Evolutionary conservation across 2,797 vertebrate genomes (phyloP).

Genomic region (Poecilia wingei): DNA sequence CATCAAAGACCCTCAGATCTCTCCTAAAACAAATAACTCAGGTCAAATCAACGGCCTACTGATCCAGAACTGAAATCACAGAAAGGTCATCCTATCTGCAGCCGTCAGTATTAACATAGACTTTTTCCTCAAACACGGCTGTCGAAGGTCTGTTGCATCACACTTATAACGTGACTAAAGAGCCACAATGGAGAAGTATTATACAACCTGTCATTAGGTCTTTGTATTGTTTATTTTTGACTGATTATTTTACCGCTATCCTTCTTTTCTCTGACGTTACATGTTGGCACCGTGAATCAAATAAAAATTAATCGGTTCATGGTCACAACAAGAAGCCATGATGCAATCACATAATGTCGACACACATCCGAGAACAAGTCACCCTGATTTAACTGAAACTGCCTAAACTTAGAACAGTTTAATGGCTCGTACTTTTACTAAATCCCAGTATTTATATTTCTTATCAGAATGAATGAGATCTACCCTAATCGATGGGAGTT

Average conservation of each 20-base stretch:
- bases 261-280: background rate
- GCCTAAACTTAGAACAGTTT: background rate
- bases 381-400: background rate
- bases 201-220: background rate
- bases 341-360: background rate
- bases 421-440: background rate
- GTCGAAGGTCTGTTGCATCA: conserved; percentile 6
- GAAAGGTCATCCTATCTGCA: background rate
- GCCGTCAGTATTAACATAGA: background rate
- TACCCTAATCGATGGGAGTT: background rate
- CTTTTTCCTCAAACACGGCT: background rate
- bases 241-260: background rate
- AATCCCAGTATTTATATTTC: background rate
- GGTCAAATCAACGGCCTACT: background rate
- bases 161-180: background rate
- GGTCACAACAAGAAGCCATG: background rate
- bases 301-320: background rate
- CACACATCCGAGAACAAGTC: background rate
- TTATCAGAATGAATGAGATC: background rate
- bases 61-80: background rate
- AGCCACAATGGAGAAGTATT: background rate
- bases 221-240: background rate
- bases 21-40: background rate
- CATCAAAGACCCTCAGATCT: background rate
- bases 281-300: background rate